These are phyloP conservation scores for Carcharodon carcharias DNA, from an alignment of 2,797 vertebrate genomes.

Conservation along the genomic window DNA sequence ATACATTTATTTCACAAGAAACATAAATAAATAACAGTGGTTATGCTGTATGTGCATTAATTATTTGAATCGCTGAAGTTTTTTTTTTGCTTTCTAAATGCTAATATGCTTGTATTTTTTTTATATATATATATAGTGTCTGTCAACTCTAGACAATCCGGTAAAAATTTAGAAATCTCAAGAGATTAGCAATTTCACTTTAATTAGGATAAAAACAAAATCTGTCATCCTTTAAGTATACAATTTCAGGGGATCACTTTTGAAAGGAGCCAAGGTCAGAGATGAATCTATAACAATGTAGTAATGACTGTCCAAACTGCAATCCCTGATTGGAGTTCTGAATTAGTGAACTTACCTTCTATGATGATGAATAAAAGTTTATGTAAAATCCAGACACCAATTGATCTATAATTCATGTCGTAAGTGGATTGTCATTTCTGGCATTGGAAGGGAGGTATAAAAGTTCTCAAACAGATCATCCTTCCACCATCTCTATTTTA, in stretches of 20 bases:
- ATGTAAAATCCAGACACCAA: background rate
- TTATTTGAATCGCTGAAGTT: background rate
- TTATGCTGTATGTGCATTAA: background rate
- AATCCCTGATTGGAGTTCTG: background rate
- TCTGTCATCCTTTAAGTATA: background rate
- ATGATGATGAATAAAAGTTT: background rate
- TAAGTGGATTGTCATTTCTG: background rate
- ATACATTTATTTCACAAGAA: background rate
- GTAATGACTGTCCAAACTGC: background rate
- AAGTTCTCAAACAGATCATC: background rate
- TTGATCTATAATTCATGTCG: background rate
- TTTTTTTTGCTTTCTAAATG: background rate
- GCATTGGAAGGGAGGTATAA: background rate
- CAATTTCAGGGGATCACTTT: background rate
- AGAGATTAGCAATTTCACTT: background rate
- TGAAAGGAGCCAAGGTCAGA: background rate
- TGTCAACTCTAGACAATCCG: background rate
- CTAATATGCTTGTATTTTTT: background rate
- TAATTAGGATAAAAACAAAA: background rate
- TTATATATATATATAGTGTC: background rate
- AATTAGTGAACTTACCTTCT: background rate
- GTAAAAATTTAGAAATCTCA: background rate
- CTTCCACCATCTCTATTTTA: too few species aligned
- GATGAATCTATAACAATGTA: background rate
- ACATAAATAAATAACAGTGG: background rate